Conservation (phyloP, 2,113 vertebrate genomes). For the Etheostoma cragini region DNA sequence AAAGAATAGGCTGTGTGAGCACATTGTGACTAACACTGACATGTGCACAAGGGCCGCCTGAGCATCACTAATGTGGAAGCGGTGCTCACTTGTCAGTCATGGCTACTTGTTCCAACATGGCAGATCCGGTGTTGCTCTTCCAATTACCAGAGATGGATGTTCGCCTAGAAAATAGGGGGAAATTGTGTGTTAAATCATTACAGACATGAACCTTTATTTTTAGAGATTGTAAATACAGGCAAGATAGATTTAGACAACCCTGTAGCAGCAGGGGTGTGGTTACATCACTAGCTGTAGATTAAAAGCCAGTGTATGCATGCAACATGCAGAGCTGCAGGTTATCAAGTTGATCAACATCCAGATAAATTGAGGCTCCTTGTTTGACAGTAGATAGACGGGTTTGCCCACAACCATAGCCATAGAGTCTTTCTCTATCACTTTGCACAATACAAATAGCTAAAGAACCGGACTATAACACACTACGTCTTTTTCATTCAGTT, state of each 20-base stretch:
- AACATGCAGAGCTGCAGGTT: background rate
- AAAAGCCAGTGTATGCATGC: background rate
- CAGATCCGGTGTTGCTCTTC: constrained; percentile 98
- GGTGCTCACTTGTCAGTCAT: constrained; percentile 96
- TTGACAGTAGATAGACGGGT: background rate
- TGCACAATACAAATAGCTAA: background rate
- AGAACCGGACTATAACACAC: background rate
- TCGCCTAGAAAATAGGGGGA: constrained; percentile 85
- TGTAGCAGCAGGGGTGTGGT: constrained; percentile 3
- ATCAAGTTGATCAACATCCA: background rate
- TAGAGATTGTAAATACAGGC: constrained; percentile 1
- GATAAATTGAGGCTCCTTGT: background rate
- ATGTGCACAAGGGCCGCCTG: constrained; percentile 25
- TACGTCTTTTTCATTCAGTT: background rate
- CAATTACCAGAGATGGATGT: constrained; percentile 99
- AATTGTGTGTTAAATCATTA: constrained; percentile 24
- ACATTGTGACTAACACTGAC: constrained; percentile 37
- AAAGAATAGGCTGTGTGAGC: constrained; percentile 19
- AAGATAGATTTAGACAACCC: constrained; percentile 1
- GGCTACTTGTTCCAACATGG: constrained; percentile 99
- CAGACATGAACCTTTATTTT: constrained; percentile 4
- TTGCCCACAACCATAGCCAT: background rate
- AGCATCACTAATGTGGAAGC: constrained; percentile 46
- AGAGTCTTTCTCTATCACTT: too few relatives aligned
- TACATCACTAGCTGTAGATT: background rate